phyloP scores from a whole-genome alignment of 2,888 invertebrate genomes.

The Cylindroiulus punctatus region DNA sequence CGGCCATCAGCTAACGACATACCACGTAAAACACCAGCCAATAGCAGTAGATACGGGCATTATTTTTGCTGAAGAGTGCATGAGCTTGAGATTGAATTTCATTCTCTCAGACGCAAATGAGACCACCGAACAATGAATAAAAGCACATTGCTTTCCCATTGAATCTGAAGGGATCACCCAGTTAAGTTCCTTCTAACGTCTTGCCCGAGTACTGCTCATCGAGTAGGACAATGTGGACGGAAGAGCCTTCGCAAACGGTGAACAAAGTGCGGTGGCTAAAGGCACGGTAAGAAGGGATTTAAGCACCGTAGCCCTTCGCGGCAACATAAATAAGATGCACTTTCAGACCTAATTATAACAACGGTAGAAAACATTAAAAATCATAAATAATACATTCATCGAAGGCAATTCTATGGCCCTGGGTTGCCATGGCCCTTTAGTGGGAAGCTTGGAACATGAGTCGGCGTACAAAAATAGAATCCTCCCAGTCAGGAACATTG shows the following conservation, averaged over 20 bases:
- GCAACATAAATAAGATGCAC: slow-evolving; percentile 11
- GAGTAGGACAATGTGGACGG: background rate
- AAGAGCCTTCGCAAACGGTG: background rate
- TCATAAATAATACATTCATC: background rate
- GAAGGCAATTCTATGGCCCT: background rate
- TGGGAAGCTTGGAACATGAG: background rate
- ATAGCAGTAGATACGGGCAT: too few relatives aligned
- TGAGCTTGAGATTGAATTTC: too few relatives aligned
- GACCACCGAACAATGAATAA: too few relatives aligned
- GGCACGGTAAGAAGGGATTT: background rate
- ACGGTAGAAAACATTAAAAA: background rate
- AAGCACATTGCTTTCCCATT: too few relatives aligned
- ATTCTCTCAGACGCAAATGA: too few relatives aligned
- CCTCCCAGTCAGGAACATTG: slow-evolving; percentile 10
- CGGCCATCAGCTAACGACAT: too few relatives aligned
- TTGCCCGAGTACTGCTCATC: background rate
- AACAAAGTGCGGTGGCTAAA: background rate
- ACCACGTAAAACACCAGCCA: too few relatives aligned
- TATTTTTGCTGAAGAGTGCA: too few relatives aligned
- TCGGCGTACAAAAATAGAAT: background rate
- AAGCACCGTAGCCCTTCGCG: background rate
- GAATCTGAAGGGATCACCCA: too few relatives aligned
- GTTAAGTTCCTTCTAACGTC: background rate
- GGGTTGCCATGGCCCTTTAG: background rate
- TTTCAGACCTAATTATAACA: background rate